Percentiles rank a stretch among this genome's conserved stretches.
These are phyloP conservation scores for Amblyopsis rosae DNA, from an alignment of 2,113 vertebrate species.

Conservation along the genomic window DNA sequence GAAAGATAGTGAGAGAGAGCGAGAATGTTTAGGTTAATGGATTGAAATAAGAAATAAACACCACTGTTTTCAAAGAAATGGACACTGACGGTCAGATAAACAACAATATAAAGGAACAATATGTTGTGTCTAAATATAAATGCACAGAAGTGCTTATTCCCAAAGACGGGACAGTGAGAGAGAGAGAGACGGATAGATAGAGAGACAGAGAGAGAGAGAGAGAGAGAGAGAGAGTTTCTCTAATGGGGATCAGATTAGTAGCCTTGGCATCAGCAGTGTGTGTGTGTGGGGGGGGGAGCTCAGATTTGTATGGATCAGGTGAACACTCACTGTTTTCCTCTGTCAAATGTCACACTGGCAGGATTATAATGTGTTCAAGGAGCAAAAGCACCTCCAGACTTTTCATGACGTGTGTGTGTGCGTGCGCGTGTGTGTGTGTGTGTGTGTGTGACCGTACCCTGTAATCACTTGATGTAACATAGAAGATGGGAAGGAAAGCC, in stretches of 20 bases:
- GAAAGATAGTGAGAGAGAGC: neutral
- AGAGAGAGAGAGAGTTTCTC: constrained; percentile 6
- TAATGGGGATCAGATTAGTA: constrained; percentile 43
- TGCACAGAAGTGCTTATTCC: constrained; percentile 30
- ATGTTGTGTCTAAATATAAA: no score
- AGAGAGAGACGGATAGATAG: neutral
- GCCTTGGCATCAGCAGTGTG: constrained; percentile 48
- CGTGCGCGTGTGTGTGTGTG: neutral
- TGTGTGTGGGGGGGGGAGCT: neutral
- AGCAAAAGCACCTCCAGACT: constrained; percentile 20
- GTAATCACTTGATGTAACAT: constrained; percentile 99
- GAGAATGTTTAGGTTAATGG: neutral
- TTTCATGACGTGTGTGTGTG: constrained; percentile 12
- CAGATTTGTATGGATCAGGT: constrained; percentile 55
- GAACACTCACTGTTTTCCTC: constrained; percentile 38
- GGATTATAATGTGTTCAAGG: constrained; percentile 39
- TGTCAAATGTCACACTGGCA: constrained; percentile 53
- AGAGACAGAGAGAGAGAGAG: constrained; percentile 1
- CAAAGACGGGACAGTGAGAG: constrained; percentile 1
- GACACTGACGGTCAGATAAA: no score
- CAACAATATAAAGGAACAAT: no score
- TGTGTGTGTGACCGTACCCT: constrained; percentile 80
- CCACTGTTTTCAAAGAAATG: no score
- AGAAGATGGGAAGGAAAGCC: constrained; percentile 99
- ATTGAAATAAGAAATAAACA: neutral